Base-by-base conservation (phyloP, 2,113 vertebrate species). In the Campylomormyrus numenius region DNA sequence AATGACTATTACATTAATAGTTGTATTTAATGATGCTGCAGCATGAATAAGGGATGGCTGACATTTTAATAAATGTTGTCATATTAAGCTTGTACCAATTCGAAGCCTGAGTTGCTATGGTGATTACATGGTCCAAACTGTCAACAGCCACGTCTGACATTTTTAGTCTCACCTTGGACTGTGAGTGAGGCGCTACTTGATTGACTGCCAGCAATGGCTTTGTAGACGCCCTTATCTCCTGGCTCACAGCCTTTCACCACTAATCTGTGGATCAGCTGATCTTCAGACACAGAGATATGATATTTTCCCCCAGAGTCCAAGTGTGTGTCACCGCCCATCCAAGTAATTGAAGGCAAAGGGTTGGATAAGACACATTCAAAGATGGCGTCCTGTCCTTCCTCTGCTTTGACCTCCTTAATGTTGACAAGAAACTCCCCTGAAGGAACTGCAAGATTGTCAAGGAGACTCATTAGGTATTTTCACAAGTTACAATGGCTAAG, bases 141-240 rank as follows among this genome's bases (percentile, higher is more conserved):
- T 46, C 45, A 17, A 19, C 35, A 83, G 42, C 19, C 19, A 1
- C 39, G 6, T 42, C 15, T 8, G 35, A 83, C 11, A 83, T 83
- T 31, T 13, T 46, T 10, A 10, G 53, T 92, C 96, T 94, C 94
- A 99, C 98, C 92, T 94, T 97, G 96, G 2, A 98, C 95, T 31
- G 96, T 86, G 46, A 99, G 96, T 96, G 97, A 98, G 90, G 97
- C 97, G 0, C 93, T 97, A 84, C 96, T 97, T 52, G 95, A 94
- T 6, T 94, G 92, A 3, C 95, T 93, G 46, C 97, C 97, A 0
- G 91, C 93, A 45, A 93, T 91, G 0, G 97, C 95, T 0, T 96
- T 94, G 85, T 97, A 98, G 89, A 97, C 95, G 27, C 98, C 98
- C 1, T 93, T 96, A 94, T 98, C 97, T 53, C 96, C 92, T 53